These are phyloP conservation scores for Rhineura floridana DNA, from an alignment of 2,113 vertebrate genomes.

Conservation along the genomic window DNA sequence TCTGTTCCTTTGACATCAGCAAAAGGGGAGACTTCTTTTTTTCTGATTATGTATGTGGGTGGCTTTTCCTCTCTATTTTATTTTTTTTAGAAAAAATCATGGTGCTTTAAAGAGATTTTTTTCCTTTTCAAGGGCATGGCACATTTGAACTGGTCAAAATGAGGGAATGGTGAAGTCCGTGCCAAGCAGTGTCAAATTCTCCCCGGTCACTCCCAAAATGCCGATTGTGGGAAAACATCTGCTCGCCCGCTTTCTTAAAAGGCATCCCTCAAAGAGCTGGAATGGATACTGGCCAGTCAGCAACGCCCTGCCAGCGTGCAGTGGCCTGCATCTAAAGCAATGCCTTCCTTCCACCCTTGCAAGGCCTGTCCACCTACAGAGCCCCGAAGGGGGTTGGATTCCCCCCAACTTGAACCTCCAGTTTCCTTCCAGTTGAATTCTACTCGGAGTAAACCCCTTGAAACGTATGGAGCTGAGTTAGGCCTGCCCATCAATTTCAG, in stretches of 20 bases:
- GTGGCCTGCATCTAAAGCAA: not conserved
- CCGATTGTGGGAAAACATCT: slow-evolving; percentile 22
- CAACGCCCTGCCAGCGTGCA: too few relatives aligned
- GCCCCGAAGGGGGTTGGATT: not conserved
- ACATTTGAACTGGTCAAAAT: not conserved
- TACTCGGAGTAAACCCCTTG: too few relatives aligned
- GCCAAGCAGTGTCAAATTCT: not conserved
- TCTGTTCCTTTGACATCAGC: not conserved
- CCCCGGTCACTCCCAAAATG: not conserved
- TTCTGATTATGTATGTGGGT: not conserved
- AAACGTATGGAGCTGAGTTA: too few relatives aligned
- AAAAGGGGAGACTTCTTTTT: not conserved
- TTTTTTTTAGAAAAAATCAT: not conserved
- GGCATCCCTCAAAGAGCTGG: not conserved
- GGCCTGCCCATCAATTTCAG: too few relatives aligned
- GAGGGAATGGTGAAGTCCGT: not conserved
- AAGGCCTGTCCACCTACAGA: too few relatives aligned
- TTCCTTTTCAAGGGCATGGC: not conserved
- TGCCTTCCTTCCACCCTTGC: too few relatives aligned
- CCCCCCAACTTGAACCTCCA: too few relatives aligned
- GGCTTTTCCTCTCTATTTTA: not conserved
- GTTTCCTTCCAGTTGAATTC: too few relatives aligned
- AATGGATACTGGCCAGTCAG: not conserved
- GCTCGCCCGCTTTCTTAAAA: not conserved
- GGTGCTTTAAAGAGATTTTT: not conserved